Conservation (phyloP, 2,888 invertebrate genomes). For the Apamea epomidion region DNA sequence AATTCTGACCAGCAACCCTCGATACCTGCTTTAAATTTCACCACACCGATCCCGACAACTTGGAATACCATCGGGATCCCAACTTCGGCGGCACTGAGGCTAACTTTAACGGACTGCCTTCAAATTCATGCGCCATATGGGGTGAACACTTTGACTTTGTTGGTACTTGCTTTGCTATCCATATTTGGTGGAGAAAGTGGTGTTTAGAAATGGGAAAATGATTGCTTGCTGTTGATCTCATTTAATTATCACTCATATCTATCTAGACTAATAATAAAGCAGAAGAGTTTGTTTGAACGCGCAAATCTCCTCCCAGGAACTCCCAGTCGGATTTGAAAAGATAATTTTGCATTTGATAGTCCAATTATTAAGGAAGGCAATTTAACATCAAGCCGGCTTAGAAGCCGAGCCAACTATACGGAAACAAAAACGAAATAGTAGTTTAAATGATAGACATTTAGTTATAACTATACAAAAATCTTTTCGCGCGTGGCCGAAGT, state of each 20-base stretch:
- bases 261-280: no score
- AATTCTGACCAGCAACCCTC: constrained; percentile 4
- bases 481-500: not conserved
- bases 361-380: no score
- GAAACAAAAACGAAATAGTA: no score
- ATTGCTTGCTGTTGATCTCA: not conserved
- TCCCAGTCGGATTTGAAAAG: no score
- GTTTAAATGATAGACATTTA: not conserved
- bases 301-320: no score
- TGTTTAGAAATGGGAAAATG: not conserved
- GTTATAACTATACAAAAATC: not conserved
- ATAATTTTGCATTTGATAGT: no score
- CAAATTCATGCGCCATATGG: constrained; percentile 59
- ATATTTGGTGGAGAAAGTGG: not conserved
- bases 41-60: constrained; percentile 40
- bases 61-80: constrained; percentile 56
- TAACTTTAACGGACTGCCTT: constrained; percentile 58
- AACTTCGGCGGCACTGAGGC: constrained; percentile 39
- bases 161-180: constrained; percentile 17
- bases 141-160: constrained; percentile 36
- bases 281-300: no score
- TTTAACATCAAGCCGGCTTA: no score
- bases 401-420: no score
- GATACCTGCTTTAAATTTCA: constrained; percentile 51
- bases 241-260: not conserved